Base-by-base conservation (phyloP, 2,113 vertebrate species). In the Atlantisia rogersi region DNA sequence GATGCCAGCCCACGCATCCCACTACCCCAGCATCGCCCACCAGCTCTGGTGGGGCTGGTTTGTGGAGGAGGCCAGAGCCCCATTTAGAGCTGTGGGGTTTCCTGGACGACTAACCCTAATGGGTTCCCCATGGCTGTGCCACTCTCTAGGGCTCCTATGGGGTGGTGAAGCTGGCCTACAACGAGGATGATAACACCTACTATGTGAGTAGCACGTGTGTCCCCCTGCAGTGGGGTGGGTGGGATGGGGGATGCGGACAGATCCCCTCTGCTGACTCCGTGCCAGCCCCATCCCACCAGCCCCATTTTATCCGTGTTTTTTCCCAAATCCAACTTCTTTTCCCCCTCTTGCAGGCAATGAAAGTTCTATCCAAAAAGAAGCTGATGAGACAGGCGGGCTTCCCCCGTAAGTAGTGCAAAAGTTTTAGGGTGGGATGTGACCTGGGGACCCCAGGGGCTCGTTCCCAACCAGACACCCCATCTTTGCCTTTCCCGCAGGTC, bases 141-240 rank as follows among this genome's bases (percentile, higher is more conserved):
- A 85, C 73, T 92, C 12, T 96, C 16, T 82, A 99, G 99, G 99
- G 99, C 96, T 99, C 99, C 92, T 99, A 99, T 1, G 99, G 99
- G 5, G 99, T 99, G 86, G 99, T 99, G 97, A 99, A 99, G 97
- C 97, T 99, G 98, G 99, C 99, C 29, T 99, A 99, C 98, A 99
- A 99, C 1, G 99, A 99, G 96, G 98, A 99, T 1, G 99, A 99
- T 97, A 99, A 99, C 97, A 99, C 98, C 29, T 99, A 99, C 98
- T 99, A 99, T 94, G 99, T 99, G 98, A 99, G 99, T 99, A 94
- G 32, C 3, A 1, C 16, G 4, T 0, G 0, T 37, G 12, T 40
- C 46, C 0, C 29, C 62, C 24, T 0, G 0, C 56, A 48, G 79
- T 0, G 0, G 63, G 62, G 46, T 1, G 3, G 32, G 52, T n/a